A percentile compares a stretch with the other conserved stretches of the same genome.
These are phyloP conservation scores for Lethenteron camtschaticum DNA, from an alignment of 2,113 vertebrate species.

Conservation along the genomic window DNA sequence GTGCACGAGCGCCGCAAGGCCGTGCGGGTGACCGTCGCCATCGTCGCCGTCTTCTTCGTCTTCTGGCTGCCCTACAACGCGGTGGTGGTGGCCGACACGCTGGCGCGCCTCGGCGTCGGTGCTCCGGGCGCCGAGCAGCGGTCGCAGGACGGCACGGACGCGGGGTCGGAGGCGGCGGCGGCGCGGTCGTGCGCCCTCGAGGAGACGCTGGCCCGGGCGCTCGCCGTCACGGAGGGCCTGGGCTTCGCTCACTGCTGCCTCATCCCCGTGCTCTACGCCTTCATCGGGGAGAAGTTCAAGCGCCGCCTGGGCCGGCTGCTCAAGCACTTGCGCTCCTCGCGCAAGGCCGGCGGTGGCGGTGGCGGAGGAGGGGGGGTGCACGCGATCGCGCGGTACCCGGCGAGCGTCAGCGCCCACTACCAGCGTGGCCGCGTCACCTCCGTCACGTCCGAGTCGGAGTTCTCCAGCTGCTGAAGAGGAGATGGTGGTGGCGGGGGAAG, in stretches of 20 bases:
- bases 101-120: slow-evolving; percentile 12
- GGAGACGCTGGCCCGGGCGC: slow-evolving; percentile 12
- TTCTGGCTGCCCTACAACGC: slow-evolving; percentile 31
- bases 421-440: too few relatives aligned
- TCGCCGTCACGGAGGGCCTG: slow-evolving; percentile 29
- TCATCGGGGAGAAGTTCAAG: slow-evolving; percentile 53
- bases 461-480: too few relatives aligned
- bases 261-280: slow-evolving; percentile 69
- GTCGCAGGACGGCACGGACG: too few relatives aligned
- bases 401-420: too few relatives aligned
- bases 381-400: too few relatives aligned
- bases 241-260: slow-evolving; percentile 57
- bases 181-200: slow-evolving; percentile 16
- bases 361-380: too few relatives aligned
- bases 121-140: background rate
- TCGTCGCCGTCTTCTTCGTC: slow-evolving; percentile 26
- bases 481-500: too few relatives aligned
- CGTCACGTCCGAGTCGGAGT: too few relatives aligned
- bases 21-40: slow-evolving; percentile 29
- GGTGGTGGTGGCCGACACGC: slow-evolving; percentile 18
- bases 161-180: too few relatives aligned
- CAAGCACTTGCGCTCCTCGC: slow-evolving; percentile 5
- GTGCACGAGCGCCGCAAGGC: slow-evolving; percentile 30
- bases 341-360: too few relatives aligned
- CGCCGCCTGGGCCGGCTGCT: slow-evolving; percentile 37